These are phyloP conservation scores for Drosophila testacea DNA, from an alignment of 2,888 invertebrate species.

Conservation along the genomic window DNA sequence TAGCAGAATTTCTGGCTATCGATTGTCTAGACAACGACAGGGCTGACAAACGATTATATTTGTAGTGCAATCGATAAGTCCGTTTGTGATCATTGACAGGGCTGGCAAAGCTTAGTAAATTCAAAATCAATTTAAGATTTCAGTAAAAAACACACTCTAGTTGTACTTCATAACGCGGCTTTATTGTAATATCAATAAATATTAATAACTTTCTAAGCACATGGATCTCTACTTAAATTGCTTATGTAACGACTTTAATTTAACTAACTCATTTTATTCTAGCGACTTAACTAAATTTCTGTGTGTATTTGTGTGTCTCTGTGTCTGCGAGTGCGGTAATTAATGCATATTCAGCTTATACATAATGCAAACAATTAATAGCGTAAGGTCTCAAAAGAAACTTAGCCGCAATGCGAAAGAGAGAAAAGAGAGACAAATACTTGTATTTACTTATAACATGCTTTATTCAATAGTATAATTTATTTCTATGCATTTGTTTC, in stretches of 20 bases:
- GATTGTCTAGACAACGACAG: not conserved
- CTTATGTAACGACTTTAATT: constrained; percentile 72
- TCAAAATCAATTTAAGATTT: not conserved
- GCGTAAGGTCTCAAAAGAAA: constrained; percentile 23
- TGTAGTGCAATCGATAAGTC: not conserved
- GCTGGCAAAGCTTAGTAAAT: constrained; percentile 4
- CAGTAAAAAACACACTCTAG: not conserved
- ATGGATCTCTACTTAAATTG: constrained; percentile 78
- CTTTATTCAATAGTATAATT: constrained; percentile 54
- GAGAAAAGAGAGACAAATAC: constrained; percentile 27
- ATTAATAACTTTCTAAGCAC: constrained; percentile 80
- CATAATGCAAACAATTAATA: constrained; percentile 12
- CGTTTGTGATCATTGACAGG: constrained; percentile 16
- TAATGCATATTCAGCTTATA: constrained; percentile 45
- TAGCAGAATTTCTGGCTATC: constrained; percentile 10
- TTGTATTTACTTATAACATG: constrained; percentile 35
- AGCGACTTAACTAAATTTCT: constrained; percentile 60
- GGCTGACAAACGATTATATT: not conserved
- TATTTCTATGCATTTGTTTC: constrained; percentile 51
- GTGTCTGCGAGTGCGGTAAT: constrained; percentile 21
- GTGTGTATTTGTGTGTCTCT: constrained; percentile 9
- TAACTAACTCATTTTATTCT: constrained; percentile 67
- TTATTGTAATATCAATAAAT: constrained; percentile 77
- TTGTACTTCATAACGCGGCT: constrained; percentile 71
- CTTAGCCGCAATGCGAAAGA: constrained; percentile 21